Percentiles rank a stretch among this genome's conserved stretches.
phyloP scores from a whole-genome alignment of 2,888 invertebrate species.

The Tiliacea aurago region DNA sequence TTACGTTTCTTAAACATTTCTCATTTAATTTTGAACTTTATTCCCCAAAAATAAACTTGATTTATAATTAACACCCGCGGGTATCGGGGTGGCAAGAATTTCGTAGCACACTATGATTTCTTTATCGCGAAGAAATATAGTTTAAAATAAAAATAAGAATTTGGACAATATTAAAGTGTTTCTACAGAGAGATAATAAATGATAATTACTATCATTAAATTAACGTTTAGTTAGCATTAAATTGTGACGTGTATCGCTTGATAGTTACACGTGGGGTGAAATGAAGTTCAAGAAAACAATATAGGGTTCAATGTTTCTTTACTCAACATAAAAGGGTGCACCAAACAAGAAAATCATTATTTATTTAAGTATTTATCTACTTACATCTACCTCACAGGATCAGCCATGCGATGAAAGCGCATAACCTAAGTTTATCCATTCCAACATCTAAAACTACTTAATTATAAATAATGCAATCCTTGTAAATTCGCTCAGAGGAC shows the following conservation, averaged over 20 bases:
- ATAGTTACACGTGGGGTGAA: constrained; percentile 32
- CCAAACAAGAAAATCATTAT: background rate
- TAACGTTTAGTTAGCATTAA: constrained; percentile 56
- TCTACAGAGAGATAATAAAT: constrained; percentile 49
- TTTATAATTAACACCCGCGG: background rate
- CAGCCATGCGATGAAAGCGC: background rate
- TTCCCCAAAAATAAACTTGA: background rate
- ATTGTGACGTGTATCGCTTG: constrained; percentile 57
- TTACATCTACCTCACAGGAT: background rate
- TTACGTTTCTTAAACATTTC: constrained; percentile 26
- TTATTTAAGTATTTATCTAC: background rate
- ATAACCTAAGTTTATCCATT: background rate
- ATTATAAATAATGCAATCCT: background rate
- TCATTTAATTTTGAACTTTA: constrained; percentile 40
- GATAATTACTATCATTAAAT: constrained; percentile 61
- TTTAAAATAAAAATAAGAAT: constrained; percentile 39
- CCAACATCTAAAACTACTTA: background rate
- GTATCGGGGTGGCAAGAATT: constrained; percentile 15
- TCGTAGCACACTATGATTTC: constrained; percentile 36
- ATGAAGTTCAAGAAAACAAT: background rate
- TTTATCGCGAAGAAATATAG: constrained; percentile 54
- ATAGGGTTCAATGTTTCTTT: constrained; percentile 3
- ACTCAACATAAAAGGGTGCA: background rate
- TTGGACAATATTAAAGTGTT: constrained; percentile 26
- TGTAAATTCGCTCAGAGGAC: background rate